phyloP scores from a whole-genome alignment of 2,888 invertebrate species.

The Hydroisotoma schaefferi region DNA sequence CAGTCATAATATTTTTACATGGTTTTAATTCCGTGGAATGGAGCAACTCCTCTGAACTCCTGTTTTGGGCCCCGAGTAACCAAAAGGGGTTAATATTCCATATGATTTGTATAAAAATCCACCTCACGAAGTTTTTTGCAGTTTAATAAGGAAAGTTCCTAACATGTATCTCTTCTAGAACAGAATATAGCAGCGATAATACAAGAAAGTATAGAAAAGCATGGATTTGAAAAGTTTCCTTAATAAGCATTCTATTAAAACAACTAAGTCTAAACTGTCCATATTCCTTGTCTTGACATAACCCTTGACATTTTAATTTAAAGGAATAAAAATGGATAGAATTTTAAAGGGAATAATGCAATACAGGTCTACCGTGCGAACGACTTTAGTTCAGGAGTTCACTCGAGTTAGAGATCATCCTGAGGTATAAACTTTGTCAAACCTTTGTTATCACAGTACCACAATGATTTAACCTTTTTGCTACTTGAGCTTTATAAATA shows the following conservation, averaged over 20 bases:
- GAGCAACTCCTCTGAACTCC: too few relatives aligned
- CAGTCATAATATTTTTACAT: too few relatives aligned
- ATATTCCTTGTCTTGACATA: too few relatives aligned
- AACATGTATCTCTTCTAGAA: too few relatives aligned
- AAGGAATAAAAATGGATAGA: slow-evolving; percentile 65
- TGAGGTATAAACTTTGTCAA: slow-evolving; percentile 59
- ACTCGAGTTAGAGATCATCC: slow-evolving; percentile 83
- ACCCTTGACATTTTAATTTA: not conserved
- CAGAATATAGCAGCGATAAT: too few relatives aligned
- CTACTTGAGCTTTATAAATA: not conserved
- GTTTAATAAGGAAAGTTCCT: too few relatives aligned
- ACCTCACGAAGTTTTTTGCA: too few relatives aligned
- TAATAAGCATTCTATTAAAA: not conserved
- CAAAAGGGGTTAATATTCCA: too few relatives aligned
- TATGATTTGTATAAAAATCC: too few relatives aligned
- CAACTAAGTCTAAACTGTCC: not conserved
- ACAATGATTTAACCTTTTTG: slow-evolving; percentile 6
- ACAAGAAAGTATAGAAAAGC: too few relatives aligned
- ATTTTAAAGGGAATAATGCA: slow-evolving; percentile 85
- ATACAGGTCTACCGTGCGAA: slow-evolving; percentile 75
- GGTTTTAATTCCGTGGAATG: too few relatives aligned
- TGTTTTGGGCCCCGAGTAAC: too few relatives aligned
- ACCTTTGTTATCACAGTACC: slow-evolving; percentile 3
- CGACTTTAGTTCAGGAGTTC: slow-evolving; percentile 89
- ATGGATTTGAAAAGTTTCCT: not conserved